Evolutionary conservation across 2,888 invertebrate genomes (phyloP).

Genomic region (Cephus pulcher): DNA sequence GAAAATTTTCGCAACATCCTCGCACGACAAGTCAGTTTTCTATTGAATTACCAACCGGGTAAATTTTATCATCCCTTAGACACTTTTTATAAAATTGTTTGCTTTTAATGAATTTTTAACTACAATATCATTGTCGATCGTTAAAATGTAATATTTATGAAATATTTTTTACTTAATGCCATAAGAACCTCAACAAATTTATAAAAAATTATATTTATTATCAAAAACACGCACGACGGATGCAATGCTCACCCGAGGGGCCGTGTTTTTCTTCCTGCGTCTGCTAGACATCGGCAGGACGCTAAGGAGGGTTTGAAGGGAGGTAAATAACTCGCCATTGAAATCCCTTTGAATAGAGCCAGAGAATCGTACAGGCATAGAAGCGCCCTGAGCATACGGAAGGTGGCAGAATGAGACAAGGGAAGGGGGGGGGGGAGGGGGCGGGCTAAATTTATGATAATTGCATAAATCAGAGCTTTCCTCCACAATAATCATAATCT

Average conservation of each 20-base stretch:
- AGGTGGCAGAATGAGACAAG: conserved; percentile 40
- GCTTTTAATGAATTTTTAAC: neutral
- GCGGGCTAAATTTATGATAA: conserved; percentile 61
- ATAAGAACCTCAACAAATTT: neutral
- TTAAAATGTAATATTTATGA: neutral
- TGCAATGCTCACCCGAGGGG: neutral
- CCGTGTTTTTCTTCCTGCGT: neutral
- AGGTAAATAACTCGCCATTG: conserved; percentile 61
- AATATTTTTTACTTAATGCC: neutral
- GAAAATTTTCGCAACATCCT: neutral
- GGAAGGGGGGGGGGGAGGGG: conserved; percentile 32
- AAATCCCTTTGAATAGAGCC: conserved; percentile 57
- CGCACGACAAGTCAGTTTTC: neutral
- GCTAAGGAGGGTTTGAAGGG: conserved; percentile 6
- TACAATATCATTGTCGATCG: neutral
- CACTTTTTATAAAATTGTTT: neutral
- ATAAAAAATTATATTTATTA: neutral
- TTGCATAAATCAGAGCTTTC: conserved; percentile 66
- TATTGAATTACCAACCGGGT: neutral
- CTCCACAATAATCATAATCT: conserved; percentile 66
- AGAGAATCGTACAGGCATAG: conserved; percentile 30
- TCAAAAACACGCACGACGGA: neutral
- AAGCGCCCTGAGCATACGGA: conserved; percentile 60
- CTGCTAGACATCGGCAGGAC: neutral
- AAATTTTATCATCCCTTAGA: neutral